Conservation (phyloP, 2,113 vertebrate genomes). For the Hypanus sabinus region DNA sequence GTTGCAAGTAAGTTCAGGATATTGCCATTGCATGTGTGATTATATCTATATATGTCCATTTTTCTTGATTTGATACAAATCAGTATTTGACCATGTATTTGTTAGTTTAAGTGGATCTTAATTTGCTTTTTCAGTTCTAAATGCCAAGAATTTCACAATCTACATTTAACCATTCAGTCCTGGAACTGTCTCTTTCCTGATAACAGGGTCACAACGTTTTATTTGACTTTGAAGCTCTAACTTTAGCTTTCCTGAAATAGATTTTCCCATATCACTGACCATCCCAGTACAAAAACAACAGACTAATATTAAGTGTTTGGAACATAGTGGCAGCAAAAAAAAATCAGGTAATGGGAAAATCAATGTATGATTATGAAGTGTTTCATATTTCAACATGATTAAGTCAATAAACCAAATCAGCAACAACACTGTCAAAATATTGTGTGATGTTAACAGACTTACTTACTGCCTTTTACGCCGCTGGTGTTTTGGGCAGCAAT, state of each 20-base stretch:
- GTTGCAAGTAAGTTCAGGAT: neutral
- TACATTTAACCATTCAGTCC: neutral
- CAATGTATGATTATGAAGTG: neutral
- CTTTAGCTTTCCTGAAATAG: constrained; percentile 4
- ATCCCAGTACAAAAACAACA: neutral
- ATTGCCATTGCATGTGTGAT: neutral
- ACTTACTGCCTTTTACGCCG: too few relatives aligned
- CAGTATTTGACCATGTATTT: neutral
- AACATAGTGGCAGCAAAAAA: neutral
- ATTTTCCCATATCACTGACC: neutral
- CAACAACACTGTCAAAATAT: neutral
- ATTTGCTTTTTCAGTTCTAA: neutral
- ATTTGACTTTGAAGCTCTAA: neutral
- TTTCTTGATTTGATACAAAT: neutral
- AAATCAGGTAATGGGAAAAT: neutral
- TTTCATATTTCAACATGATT: neutral
- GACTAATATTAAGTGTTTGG: neutral
- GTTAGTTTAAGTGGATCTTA: constrained; percentile 11
- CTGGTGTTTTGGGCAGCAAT: too few relatives aligned
- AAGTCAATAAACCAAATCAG: neutral
- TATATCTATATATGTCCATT: neutral
- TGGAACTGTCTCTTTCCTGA: neutral
- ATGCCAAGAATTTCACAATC: neutral
- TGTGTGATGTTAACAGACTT: neutral
- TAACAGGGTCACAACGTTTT: neutral